Evolutionary conservation across 2,888 invertebrate genomes (phyloP), one percentile per base, ranked within the genome.

Genomic region (Parnassius apollo): DNA sequence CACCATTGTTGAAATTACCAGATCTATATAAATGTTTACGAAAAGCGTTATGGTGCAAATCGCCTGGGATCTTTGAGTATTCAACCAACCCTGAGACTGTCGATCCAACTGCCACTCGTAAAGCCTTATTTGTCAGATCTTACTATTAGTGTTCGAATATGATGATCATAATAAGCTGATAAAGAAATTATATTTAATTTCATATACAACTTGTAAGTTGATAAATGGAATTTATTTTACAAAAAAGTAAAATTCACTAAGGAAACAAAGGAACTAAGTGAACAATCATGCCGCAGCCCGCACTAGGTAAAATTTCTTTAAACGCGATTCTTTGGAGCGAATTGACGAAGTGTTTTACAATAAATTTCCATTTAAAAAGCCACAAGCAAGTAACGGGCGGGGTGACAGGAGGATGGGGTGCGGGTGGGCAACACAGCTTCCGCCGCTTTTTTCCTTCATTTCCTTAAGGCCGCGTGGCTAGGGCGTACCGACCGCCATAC

Each of bases 281-380:
- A 71, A 73, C 75, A 73, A 74, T 61, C 69, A 66, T 53, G 54
- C 69, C 71, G 72, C 74, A 71, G 74, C 70, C 68, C 69, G 72
- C 78, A 81, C 80, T 83, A 82, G 81, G 82, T 82, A 83, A 80
- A 80, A 85, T 85, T 82, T 71, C 77, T 82, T 78, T 35, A 78
- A 86, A 77, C 74, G 71, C 77, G 75, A 76, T 77, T 79, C 78
- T 80, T 77, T 70, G 75, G 66, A 71, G 73, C 78, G 80, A 82
- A 84, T 88, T 86, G 91, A 88, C 88, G 88, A 86, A 91, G 89
- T 91, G 89, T 88, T 90, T 86, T 87, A 90, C 89, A 90, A 91
- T 91, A 91, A 90, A 91, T 91, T 90, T 91, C 89, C 90, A 90
- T 91, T 91, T 91, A 91, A 90, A 91, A 90, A 88, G 88, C 90